A percentile compares a stretch with the other conserved stretches of the same genome.
These are phyloP conservation scores for Astreopora myriophthalma DNA, from an alignment of 64 coral and sea anemone species.

Conservation along the genomic window DNA sequence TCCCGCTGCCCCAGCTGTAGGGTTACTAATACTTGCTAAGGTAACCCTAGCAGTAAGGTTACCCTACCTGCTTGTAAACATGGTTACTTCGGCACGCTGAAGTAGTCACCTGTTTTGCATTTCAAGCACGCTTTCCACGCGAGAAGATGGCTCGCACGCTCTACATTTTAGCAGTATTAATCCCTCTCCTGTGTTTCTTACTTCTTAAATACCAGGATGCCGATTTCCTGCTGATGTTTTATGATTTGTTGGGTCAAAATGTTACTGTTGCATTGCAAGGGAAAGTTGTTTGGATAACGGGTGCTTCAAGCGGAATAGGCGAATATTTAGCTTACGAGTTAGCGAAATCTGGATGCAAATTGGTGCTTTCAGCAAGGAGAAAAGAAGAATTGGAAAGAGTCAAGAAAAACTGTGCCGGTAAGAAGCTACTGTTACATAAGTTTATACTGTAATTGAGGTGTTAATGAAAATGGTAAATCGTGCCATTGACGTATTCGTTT, in stretches of 20 bases:
- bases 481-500: too few relatives aligned
- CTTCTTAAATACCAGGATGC: constrained; percentile 60
- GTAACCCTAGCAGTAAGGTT: too few relatives aligned
- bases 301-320: constrained; percentile 76
- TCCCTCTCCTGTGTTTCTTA: constrained; percentile 45
- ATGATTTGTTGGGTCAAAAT: constrained; percentile 52
- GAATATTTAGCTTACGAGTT: constrained; percentile 74
- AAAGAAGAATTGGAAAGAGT: constrained; percentile 80
- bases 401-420: constrained; percentile 73
- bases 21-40: too few relatives aligned
- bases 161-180: background rate
- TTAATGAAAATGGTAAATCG: background rate
- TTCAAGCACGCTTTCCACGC: too few relatives aligned
- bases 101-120: too few relatives aligned
- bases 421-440: background rate
- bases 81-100: too few relatives aligned
- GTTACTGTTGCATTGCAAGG: constrained; percentile 28
- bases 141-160: background rate
- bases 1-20: too few relatives aligned
- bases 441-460: background rate
- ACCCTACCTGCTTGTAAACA: too few relatives aligned
- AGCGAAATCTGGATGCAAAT: constrained; percentile 71
- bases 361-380: constrained; percentile 67
- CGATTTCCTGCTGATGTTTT: constrained; percentile 54
- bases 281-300: constrained; percentile 77